Percentiles rank a stretch among this genome's conserved stretches.
Conservation (phyloP, 2,888 invertebrate species). For the Harpalus rubripes region DNA sequence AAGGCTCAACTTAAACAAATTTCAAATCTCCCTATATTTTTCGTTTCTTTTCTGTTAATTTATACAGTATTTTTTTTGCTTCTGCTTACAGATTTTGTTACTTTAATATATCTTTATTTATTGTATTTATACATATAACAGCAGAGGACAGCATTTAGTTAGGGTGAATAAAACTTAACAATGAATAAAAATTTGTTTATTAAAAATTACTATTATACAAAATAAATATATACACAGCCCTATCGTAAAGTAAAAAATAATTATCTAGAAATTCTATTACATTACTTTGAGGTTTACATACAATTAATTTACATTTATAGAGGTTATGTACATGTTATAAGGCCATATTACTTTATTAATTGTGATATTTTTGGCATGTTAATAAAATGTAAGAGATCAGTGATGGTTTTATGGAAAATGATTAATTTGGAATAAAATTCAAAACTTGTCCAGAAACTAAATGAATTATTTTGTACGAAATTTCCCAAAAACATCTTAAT, state of each 20-base stretch:
- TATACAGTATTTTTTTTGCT: conserved; percentile 52
- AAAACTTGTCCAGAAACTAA: too few relatives aligned
- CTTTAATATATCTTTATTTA: conserved; percentile 45
- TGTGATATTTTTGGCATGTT: background rate
- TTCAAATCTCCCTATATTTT: background rate
- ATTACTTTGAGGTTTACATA: background rate
- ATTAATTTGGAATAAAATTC: too few relatives aligned
- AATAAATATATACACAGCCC: conserved; percentile 61
- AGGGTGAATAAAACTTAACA: conserved; percentile 20
- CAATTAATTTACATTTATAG: conserved; percentile 21
- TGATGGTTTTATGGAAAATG: too few relatives aligned
- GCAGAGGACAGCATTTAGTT: conserved; percentile 23
- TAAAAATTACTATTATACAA: conserved; percentile 53
- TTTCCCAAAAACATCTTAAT: too few relatives aligned
- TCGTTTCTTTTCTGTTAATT: conserved; percentile 12
- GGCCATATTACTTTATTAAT: background rate
- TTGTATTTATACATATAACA: conserved; percentile 9
- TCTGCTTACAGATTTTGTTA: conserved; percentile 40
- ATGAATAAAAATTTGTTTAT: conserved; percentile 53
- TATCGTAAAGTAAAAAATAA: conserved; percentile 40
- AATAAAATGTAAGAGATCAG: background rate
- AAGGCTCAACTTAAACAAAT: background rate
- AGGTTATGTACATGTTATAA: conserved; percentile 5
- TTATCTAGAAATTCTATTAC: conserved; percentile 5
- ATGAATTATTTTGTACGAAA: too few relatives aligned